phyloP scores from a whole-genome alignment of 2,888 invertebrate species.

The Lapara coniferarum region DNA sequence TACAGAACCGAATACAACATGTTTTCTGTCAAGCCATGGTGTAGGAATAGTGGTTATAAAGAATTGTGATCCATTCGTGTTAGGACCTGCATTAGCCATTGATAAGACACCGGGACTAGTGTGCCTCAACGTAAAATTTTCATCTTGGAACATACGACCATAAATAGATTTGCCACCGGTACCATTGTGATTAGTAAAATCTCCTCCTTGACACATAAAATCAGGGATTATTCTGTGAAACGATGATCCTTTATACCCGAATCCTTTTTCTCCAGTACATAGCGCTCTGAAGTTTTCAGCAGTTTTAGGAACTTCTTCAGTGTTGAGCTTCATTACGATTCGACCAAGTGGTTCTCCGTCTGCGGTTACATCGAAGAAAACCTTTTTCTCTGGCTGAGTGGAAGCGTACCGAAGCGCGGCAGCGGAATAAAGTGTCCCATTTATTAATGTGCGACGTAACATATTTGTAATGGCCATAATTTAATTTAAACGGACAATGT shows the following conservation, averaged over 20 bases:
- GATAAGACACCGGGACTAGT: constrained; percentile 94
- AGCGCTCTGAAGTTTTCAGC: constrained; percentile 97
- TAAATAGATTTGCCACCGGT: constrained; percentile 98
- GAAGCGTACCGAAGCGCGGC: constrained; percentile 71
- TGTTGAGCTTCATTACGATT: constrained; percentile 93
- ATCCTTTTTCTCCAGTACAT: constrained; percentile 85
- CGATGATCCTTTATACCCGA: constrained; percentile 95
- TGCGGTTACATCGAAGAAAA: constrained; percentile 95
- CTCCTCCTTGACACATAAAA: constrained; percentile 98
- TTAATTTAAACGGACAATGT: constrained; percentile 32
- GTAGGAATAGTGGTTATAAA: constrained; percentile 97
- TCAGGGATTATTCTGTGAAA: constrained; percentile 96
- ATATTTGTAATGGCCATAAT: constrained; percentile 59
- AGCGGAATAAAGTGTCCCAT: constrained; percentile 73
- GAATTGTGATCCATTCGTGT: constrained; percentile 98
- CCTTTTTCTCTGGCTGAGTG: constrained; percentile 76
- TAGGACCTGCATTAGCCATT: constrained; percentile 98
- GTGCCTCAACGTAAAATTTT: constrained; percentile 97
- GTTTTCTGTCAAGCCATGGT: constrained; percentile 96
- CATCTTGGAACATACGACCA: constrained; percentile 96
- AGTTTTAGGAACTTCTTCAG: constrained; percentile 96
- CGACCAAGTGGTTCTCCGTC: constrained; percentile 91
- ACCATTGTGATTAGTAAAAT: constrained; percentile 96
- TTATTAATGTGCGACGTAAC: constrained; percentile 65
- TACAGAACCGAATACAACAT: constrained; percentile 96